phyloP scores from a whole-genome alignment of 1,140 invertebrate species.

The Cydia splendana region DNA sequence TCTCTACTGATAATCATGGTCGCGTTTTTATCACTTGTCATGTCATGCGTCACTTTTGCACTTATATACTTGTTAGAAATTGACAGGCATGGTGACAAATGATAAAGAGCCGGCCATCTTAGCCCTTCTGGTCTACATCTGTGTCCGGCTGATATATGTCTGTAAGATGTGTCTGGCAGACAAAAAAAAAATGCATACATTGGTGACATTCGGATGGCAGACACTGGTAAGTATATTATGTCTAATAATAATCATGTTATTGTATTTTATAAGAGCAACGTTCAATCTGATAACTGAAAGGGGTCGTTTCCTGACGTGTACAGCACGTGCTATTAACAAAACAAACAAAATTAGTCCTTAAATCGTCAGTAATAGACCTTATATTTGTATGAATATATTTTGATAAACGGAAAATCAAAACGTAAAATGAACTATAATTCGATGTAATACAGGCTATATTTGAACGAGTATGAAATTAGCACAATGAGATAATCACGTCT shows the following conservation, averaged over 20 bases:
- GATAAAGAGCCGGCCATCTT: too few relatives aligned
- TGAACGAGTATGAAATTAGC: not conserved
- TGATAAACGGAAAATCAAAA: not conserved
- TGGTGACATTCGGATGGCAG: too few relatives aligned
- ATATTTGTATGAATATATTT: not conserved
- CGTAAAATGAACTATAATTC: not conserved
- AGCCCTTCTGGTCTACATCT: too few relatives aligned
- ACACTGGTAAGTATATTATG: too few relatives aligned
- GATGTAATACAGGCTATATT: not conserved
- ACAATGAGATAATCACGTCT: not conserved
- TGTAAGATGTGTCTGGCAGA: too few relatives aligned
- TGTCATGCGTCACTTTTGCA: too few relatives aligned
- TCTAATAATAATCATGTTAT: constrained; percentile 28
- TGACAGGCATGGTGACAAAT: too few relatives aligned
- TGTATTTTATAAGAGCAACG: constrained; percentile 8
- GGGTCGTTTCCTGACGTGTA: not conserved
- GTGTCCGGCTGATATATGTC: too few relatives aligned
- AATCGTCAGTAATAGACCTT: not conserved
- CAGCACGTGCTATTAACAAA: not conserved
- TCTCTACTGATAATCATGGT: too few relatives aligned
- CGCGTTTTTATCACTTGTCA: too few relatives aligned
- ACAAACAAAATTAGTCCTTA: not conserved
- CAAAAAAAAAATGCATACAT: too few relatives aligned
- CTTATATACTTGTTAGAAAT: too few relatives aligned
- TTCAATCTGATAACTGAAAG: not conserved